These are phyloP conservation scores for Callospermophilus lateralis DNA, from an alignment of 2,113 vertebrate genomes.

Conservation along the genomic window DNA sequence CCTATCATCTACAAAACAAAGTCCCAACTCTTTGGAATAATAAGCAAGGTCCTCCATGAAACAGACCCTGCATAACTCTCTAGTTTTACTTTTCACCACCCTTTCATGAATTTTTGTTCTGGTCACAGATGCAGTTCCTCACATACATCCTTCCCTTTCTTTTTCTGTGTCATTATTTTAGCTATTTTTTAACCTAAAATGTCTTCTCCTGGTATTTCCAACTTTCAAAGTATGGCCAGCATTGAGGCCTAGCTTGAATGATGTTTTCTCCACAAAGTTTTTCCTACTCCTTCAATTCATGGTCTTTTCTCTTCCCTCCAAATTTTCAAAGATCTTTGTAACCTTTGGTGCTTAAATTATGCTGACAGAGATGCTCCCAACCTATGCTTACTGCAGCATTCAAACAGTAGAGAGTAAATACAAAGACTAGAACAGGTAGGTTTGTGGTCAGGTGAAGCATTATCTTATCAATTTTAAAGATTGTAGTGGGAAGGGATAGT, in stretches of 20 bases:
- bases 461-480: background rate
- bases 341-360: background rate
- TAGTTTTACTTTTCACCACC: background rate
- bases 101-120: background rate
- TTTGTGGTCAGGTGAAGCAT: background rate
- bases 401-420: background rate
- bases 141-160: background rate
- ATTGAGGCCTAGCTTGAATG: background rate
- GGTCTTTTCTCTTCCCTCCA: background rate
- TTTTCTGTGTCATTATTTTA: background rate
- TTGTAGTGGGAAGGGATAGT: background rate
- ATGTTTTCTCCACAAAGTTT: background rate
- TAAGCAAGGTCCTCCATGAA: background rate
- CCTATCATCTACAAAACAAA: background rate
- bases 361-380: background rate
- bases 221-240: background rate
- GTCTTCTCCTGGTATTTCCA: background rate
- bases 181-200: background rate
- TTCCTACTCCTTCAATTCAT: background rate
- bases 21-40: background rate
- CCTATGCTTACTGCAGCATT: background rate
- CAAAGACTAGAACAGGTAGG: background rate
- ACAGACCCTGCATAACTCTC: background rate
- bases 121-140: background rate
- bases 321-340: background rate